Base-by-base conservation (phyloP, 2,888 invertebrate genomes). In the Aleiodes testaceus region DNA sequence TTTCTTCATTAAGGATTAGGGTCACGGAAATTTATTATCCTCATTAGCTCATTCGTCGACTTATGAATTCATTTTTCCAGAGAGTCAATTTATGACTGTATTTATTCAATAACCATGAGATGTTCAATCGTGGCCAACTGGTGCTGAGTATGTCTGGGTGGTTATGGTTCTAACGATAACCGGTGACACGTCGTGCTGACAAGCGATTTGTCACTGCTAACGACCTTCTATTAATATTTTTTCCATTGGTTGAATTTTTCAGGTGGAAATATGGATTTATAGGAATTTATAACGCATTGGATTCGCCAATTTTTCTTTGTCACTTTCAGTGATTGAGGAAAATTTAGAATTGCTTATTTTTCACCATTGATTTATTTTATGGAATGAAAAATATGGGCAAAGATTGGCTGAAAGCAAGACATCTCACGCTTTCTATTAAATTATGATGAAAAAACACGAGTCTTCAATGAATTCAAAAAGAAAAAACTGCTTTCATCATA, bases 161-260 rank as follows among this genome's bases (percentile, higher is more conserved):
- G 70, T 66, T 16, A 59, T 26, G 59, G 42, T 44, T 11, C 50
- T 63, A 26, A 36, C 36, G 44, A 22, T 63, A 63, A 63, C 45
- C 66, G 73, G 77, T 64, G 78, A 79, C 79, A 78, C 68, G 76
- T 78, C 77, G 77, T 68, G 69, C 72, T 80, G 79, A 80, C 79
- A 81, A 78, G 72, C 75, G 76, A 82, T 80, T 82, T 79, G 77
- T 81, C 79, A 80, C 68, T 12, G 75, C 72, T 80, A 79, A 79
- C 77, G 77, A 82, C 73, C 71, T 59, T 66, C 76, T 75, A 79
- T 81, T 81, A 82, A 80, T 78, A 78, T 77, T 76, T 59, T 26
- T 12, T 18, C 45, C 45, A 70, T 26, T 36, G 30, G 47, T 59
- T 9, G 59, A 42, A 59, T 55, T 70, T 64, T 30, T 59, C 59